Percentiles rank a stretch among this genome's conserved stretches.
phyloP scores from a whole-genome alignment of 2,797 vertebrate genomes.

The Bovichtus diacanthus region DNA sequence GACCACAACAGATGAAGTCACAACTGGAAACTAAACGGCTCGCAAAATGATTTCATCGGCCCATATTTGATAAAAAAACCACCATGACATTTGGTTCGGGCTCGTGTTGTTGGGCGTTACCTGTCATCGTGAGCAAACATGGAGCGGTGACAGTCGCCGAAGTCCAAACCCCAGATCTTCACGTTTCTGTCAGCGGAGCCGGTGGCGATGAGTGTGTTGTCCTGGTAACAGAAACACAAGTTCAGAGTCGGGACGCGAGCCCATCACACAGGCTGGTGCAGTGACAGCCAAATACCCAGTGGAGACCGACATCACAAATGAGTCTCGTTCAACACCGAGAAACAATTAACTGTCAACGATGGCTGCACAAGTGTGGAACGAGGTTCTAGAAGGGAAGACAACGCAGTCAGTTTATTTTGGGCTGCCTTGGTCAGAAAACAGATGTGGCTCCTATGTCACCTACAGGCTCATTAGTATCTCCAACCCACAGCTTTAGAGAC shows the following conservation, averaged over 20 bases:
- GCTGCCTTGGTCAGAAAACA: too few relatives aligned
- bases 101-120: slow-evolving; percentile 67
- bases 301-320: too few relatives aligned
- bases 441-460: too few relatives aligned
- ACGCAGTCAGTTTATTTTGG: too few relatives aligned
- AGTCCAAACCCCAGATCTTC: slow-evolving; percentile 99
- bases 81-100: not conserved
- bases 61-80: not conserved
- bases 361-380: not conserved
- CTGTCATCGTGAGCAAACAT: slow-evolving; percentile 99
- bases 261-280: not conserved
- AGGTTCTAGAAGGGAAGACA: not conserved
- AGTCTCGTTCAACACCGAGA: not conserved
- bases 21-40: slow-evolving; percentile 25
- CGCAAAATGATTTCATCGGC: slow-evolving; percentile 21
- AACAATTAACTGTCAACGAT: not conserved
- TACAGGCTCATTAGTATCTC: too few relatives aligned
- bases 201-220: slow-evolving; percentile 92
- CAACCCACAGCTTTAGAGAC: too few relatives aligned
- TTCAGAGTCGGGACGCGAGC: not conserved
- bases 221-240: slow-evolving; percentile 79
- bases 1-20: slow-evolving; percentile 52
- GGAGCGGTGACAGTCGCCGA: slow-evolving; percentile 97
- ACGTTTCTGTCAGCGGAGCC: slow-evolving; percentile 97
- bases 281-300: not conserved